Percentiles rank a stretch among this genome's conserved stretches.
Evolutionary conservation across 1,140 invertebrate species (phyloP).

Genomic region (Aethina tumida): DNA sequence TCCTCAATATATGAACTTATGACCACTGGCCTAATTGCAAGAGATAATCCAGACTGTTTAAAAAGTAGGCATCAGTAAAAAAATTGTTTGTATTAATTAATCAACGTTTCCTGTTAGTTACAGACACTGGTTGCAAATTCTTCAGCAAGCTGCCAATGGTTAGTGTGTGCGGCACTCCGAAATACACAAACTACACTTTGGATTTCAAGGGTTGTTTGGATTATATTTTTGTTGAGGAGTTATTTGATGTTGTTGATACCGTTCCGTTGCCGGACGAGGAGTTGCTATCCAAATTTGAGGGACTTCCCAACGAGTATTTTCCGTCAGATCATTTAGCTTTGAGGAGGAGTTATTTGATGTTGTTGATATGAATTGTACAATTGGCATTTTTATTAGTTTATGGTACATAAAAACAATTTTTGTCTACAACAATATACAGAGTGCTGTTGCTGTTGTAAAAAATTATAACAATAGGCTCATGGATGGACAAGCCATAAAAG

Average conservation of each 20-base stretch:
- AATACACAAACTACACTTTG: constrained; percentile 78
- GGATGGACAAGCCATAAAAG: too few species aligned
- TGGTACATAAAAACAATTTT: too few species aligned
- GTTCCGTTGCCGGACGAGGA: constrained; percentile 70
- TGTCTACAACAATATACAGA: too few species aligned
- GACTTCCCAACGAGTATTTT: constrained; percentile 75
- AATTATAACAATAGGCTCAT: too few species aligned
- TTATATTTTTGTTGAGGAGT: constrained; percentile 78
- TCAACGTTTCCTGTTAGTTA: constrained; percentile 15
- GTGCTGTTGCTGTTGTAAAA: too few species aligned
- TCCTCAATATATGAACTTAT: constrained; percentile 68
- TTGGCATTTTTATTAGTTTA: too few species aligned
- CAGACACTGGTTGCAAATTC: constrained; percentile 10
- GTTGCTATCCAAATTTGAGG: constrained; percentile 57
- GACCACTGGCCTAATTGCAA: constrained; percentile 47
- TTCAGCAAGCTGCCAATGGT: constrained; percentile 50
- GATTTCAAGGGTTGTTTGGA: constrained; percentile 82
- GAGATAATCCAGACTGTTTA: constrained; percentile 16
- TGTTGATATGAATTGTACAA: constrained; percentile 70
- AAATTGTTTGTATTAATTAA: too few species aligned
- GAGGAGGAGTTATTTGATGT: too few species aligned
- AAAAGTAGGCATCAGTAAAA: constrained; percentile 22
- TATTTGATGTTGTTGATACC: constrained; percentile 53
- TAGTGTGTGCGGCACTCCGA: constrained; percentile 65
- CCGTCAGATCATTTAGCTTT: constrained; percentile 90